Evolutionary conservation across 1,140 invertebrate species (phyloP).

Genomic region (Drosophila arizonae): DNA sequence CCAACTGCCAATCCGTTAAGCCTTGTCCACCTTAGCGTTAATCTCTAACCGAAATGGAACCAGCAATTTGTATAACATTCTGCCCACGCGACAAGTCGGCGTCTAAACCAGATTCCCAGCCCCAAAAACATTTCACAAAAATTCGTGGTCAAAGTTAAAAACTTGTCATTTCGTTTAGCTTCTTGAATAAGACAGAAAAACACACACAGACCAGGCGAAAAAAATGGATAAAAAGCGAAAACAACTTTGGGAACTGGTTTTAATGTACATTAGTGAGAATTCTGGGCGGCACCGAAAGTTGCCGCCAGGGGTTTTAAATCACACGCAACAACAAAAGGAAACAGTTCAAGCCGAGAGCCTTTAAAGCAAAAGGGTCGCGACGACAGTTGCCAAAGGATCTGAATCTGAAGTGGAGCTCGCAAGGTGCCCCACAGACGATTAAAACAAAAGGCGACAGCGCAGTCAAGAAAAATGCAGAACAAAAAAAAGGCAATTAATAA

Average conservation of each 20-base stretch:
- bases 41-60: conserved; percentile 38
- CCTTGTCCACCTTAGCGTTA: neutral
- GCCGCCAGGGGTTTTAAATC: conserved; percentile 47
- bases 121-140: conserved; percentile 35
- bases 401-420: conserved; percentile 42
- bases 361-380: conserved; percentile 53
- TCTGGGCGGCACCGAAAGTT: conserved; percentile 35
- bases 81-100: conserved; percentile 46
- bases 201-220: neutral
- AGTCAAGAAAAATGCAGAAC: conserved; percentile 33
- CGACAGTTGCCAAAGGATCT: conserved; percentile 68
- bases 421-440: conserved; percentile 27
- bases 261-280: conserved; percentile 47
- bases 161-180: conserved; percentile 73
- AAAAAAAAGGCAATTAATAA: conserved; percentile 71
- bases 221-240: conserved; percentile 14
- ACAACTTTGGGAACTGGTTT: conserved; percentile 43
- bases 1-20: conserved; percentile 15
- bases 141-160: conserved; percentile 61
- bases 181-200: conserved; percentile 16
- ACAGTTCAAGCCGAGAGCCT: conserved; percentile 21
- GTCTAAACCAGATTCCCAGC: conserved; percentile 40
- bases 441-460: conserved; percentile 55
- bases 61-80: conserved; percentile 40
- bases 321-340: conserved; percentile 26